phyloP scores from a whole-genome alignment of 2,113 vertebrate genomes.

The Prolemur simus region DNA sequence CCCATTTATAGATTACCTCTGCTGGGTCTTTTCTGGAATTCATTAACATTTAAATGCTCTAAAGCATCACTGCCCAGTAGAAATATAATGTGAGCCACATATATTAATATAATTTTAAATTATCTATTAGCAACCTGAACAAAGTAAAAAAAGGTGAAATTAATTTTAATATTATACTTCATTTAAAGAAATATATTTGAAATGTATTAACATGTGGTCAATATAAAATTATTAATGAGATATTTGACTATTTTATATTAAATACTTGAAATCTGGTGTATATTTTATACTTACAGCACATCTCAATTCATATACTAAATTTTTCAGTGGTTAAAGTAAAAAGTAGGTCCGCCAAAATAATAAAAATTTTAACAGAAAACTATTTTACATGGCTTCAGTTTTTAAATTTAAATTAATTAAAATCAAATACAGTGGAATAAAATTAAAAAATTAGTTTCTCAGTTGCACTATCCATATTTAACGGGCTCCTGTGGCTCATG shows the following conservation, averaged over 20 bases:
- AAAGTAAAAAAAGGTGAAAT: constrained; percentile 20
- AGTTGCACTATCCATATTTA: not conserved
- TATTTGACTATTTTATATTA: not conserved
- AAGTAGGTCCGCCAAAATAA: not conserved
- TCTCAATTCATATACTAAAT: not conserved
- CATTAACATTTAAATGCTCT: not conserved
- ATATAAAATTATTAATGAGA: constrained; percentile 29
- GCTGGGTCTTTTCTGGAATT: not conserved
- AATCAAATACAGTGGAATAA: constrained; percentile 21
- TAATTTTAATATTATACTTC: constrained; percentile 10
- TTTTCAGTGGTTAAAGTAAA: constrained; percentile 21
- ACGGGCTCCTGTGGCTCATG: not conserved
- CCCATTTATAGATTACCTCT: not conserved
- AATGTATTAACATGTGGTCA: not conserved
- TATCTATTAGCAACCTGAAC: not conserved
- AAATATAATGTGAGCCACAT: not conserved
- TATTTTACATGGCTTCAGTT: not conserved
- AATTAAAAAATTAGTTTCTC: not conserved
- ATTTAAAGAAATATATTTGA: not conserved
- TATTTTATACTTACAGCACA: not conserved
- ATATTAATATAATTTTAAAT: not conserved
- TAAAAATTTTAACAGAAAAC: not conserved
- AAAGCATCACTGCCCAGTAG: not conserved
- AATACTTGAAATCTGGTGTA: not conserved
- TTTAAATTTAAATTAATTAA: constrained; percentile 18